Percentiles rank a stretch among this genome's conserved stretches.
phyloP scores from a whole-genome alignment of 2,888 invertebrate species.

The Oligia strigilis region DNA sequence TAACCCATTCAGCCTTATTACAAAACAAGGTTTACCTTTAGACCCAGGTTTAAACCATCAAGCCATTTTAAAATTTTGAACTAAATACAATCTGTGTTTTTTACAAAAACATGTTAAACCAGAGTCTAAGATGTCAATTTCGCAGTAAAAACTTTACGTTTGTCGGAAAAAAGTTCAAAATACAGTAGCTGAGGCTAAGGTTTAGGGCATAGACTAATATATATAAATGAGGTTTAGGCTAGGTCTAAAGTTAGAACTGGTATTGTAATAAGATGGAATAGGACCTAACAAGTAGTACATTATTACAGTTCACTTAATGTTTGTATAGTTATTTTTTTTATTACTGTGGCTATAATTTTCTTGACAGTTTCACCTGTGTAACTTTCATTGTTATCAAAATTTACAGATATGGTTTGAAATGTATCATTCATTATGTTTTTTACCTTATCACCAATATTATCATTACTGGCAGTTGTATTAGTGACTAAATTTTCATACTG shows the following conservation, averaged over 20 bases:
- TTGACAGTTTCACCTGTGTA: slow-evolving; percentile 82
- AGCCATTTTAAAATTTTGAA: background rate
- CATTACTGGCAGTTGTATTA: slow-evolving; percentile 56
- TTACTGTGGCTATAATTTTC: slow-evolving; percentile 78
- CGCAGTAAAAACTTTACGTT: too few species aligned
- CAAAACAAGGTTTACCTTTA: background rate
- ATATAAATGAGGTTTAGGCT: background rate
- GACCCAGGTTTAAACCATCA: background rate
- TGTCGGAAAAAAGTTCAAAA: too few species aligned
- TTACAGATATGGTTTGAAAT: slow-evolving; percentile 79
- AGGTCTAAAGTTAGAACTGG: background rate
- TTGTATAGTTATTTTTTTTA: slow-evolving; percentile 82
- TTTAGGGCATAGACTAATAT: too few species aligned
- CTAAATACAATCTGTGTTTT: too few species aligned
- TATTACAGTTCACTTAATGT: slow-evolving; percentile 70
- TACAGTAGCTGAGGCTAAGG: too few species aligned
- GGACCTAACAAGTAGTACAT: background rate
- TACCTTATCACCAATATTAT: slow-evolving; percentile 70
- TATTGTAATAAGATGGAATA: background rate
- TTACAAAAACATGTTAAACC: too few species aligned
- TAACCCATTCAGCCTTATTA: background rate
- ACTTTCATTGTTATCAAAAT: slow-evolving; percentile 76
- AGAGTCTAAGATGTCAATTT: too few species aligned
- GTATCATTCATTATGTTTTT: slow-evolving; percentile 86
- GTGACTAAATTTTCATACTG: slow-evolving; percentile 51